Evolutionary conservation across 2,113 vertebrate genomes (phyloP).

Genomic region (Myodes glareolus): DNA sequence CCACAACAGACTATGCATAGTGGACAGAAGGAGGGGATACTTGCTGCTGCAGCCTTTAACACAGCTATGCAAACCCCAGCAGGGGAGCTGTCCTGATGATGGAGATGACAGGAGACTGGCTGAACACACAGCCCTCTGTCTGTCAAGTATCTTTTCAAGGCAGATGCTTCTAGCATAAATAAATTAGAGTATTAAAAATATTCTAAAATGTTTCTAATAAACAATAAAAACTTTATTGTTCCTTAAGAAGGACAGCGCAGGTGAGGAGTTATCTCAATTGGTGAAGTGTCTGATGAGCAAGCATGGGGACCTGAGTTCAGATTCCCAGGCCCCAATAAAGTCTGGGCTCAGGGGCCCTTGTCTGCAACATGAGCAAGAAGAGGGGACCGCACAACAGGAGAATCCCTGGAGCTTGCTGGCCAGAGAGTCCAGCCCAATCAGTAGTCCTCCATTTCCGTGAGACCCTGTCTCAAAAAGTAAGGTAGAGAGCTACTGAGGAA

Average conservation of each 20-base stretch:
- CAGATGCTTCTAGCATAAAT: not conserved
- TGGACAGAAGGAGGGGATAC: not conserved
- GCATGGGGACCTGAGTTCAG: not conserved
- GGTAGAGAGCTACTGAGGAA: too few relatives aligned
- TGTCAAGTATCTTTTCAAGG: not conserved
- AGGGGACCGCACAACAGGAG: rapidly evolving
- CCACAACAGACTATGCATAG: not conserved
- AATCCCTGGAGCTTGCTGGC: not conserved
- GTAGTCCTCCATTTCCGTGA: not conserved
- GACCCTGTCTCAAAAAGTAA: not conserved
- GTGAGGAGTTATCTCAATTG: not conserved
- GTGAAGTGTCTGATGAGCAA: too few relatives aligned
- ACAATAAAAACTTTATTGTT: not conserved
- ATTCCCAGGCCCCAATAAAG: not conserved
- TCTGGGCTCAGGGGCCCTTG: not conserved
- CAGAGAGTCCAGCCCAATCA: not conserved
- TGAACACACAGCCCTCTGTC: not conserved
- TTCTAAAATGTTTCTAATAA: not conserved
- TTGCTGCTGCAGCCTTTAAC: slow-evolving; percentile 10
- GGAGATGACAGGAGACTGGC: not conserved
- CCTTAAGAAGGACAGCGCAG: not conserved
- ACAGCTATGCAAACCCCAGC: not conserved
- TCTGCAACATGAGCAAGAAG: not conserved
- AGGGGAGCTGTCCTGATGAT: not conserved
- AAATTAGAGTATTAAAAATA: slow-evolving; percentile 38